Percentiles rank a stretch among this genome's conserved stretches.
Evolutionary conservation across 2,888 invertebrate genomes (phyloP).

Genomic region (Leptinotarsa rubiginosa): DNA sequence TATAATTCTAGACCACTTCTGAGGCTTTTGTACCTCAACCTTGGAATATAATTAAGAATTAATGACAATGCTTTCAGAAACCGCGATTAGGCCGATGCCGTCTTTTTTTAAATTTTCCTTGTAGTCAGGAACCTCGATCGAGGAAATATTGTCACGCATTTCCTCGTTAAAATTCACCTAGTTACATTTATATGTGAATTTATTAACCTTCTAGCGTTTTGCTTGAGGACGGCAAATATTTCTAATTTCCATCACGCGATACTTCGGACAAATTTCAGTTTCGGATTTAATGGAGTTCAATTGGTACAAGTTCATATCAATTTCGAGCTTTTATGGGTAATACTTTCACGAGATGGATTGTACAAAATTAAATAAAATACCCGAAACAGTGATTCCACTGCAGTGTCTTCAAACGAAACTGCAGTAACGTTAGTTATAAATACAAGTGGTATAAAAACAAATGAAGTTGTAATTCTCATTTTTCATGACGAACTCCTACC

Average conservation of each 20-base stretch:
- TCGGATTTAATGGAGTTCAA: background rate
- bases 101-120: background rate
- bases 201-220: constrained; percentile 4
- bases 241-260: constrained; percentile 17
- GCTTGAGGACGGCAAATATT: constrained; percentile 7
- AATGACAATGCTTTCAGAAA: constrained; percentile 5
- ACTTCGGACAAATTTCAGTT: constrained; percentile 6
- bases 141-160: constrained; percentile 19
- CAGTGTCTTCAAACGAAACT: too few species aligned
- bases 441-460: too few species aligned
- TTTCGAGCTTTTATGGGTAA: background rate
- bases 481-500: too few species aligned
- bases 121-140: background rate
- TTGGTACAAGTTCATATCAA: background rate
- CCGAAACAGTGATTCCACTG: too few species aligned
- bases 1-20: background rate
- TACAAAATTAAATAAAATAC: background rate
- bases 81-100: constrained; percentile 1
- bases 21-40: constrained; percentile 11
- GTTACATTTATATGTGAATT: constrained; percentile 9
- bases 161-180: constrained; percentile 16
- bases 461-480: too few species aligned
- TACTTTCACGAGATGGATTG: background rate
- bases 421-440: too few species aligned
- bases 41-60: constrained; percentile 13